Base-by-base conservation (phyloP, 1,140 invertebrate genomes). In the Pseudomyrmex concolor region DNA sequence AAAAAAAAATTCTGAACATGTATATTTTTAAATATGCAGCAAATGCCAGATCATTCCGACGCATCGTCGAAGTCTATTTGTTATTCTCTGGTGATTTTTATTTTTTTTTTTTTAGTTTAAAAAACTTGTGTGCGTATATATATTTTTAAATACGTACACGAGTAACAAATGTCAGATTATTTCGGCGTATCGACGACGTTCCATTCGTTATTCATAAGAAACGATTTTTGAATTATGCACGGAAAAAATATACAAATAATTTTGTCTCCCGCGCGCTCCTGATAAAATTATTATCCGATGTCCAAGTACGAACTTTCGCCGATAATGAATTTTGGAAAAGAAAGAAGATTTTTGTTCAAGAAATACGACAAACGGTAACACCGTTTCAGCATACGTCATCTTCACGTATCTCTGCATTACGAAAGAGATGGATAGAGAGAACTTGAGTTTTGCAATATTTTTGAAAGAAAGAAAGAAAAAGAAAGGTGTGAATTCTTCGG, bases 391-490 rank as follows among this genome's bases (percentile, higher is more conserved):
- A 1, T 57, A 74, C 48, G 51, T 66, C 70, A 22, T 43, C 34
- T 80, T 22, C 54, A 71, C 85, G 8, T 63, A 51, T 15, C 48
- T 62, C 48, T 87, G 34, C 73, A 86, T 89, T 88, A 89, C 84
- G 88, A 88, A 88, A 66, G 71, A 76, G 81, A n/a, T 5, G 64
- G 19, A 55, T 86, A 0, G 34, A 34, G 60, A 73, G 71, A 84
- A 84, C 51, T 22, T 48, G 55, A 81, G 22, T 63, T 54, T 43
- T 25, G 59, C 54, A 82, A 57, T 83, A 17, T 55, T 51, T n/a
- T 48, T 17, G 17, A 15, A 64, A 45, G 12, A 34, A 5, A 34
- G 34, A 7, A 34, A 34, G 34, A 34, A 34, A 34, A 34, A 34
- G 34, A 34, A 34, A 34, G 5, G 34, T 34, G 34, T 4, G 34